phyloP scores from a whole-genome alignment of 2,888 invertebrate genomes.

The Thysanoteuthis rhombus region DNA sequence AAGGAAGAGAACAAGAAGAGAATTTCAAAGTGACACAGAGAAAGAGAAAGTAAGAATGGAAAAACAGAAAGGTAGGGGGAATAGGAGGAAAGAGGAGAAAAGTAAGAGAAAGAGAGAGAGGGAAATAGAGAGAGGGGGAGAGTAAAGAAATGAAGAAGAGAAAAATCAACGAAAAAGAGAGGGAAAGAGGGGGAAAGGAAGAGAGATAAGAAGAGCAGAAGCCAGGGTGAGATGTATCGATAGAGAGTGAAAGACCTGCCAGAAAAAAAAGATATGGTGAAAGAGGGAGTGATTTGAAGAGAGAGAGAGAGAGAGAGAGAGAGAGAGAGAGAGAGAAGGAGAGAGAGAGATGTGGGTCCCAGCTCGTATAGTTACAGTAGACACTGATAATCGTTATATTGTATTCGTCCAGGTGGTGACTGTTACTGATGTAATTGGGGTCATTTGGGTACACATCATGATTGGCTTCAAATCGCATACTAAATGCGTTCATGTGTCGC shows the following conservation, averaged over 20 bases:
- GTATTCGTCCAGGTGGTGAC: constrained; percentile 1
- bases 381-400: neutral
- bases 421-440: neutral
- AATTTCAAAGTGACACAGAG: too few relatives aligned
- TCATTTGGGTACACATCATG: neutral
- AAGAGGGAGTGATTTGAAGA: neutral
- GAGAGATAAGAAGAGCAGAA: neutral
- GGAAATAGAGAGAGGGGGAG: neutral
- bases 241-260: too few relatives aligned
- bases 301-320: too few relatives aligned
- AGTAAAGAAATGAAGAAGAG: neutral
- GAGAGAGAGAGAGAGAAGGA: neutral
- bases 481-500: neutral
- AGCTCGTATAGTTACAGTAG: neutral
- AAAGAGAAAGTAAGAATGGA: too few relatives aligned
- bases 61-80: too few relatives aligned
- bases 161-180: neutral
- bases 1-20: too few relatives aligned
- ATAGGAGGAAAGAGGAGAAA: too few relatives aligned
- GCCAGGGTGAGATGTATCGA: neutral
- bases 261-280: neutral
- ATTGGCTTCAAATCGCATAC: neutral
- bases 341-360: neutral
- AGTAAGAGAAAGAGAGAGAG: neutral
- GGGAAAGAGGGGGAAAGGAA: neutral